These are phyloP conservation scores for Anniella stebbinsi DNA, from an alignment of 2,797 vertebrate genomes.

Conservation along the genomic window DNA sequence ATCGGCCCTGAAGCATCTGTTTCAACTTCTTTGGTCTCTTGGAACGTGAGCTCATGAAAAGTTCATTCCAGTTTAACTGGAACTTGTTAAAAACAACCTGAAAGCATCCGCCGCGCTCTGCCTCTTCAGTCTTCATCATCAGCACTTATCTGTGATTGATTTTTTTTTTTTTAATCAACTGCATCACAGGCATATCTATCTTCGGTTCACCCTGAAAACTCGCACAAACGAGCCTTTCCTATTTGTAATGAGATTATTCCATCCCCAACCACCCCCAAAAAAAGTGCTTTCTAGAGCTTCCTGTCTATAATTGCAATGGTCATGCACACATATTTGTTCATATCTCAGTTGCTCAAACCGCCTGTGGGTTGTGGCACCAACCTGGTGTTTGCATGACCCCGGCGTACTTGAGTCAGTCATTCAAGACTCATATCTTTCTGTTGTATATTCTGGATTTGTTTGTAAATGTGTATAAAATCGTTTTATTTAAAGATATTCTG, in stretches of 20 bases:
- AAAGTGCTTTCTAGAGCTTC: constrained; percentile 65
- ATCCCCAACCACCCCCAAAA: too few relatives aligned
- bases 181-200: constrained; percentile 59
- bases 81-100: constrained; percentile 10
- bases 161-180: constrained; percentile 40
- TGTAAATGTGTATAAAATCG: constrained; percentile 72
- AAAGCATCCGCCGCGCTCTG: background rate
- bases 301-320: constrained; percentile 36
- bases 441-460: constrained; percentile 66
- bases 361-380: constrained; percentile 9
- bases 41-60: accelerated
- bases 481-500: constrained; percentile 72
- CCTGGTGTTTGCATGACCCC: constrained; percentile 10
- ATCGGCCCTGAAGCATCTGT: accelerated
- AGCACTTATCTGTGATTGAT: constrained; percentile 46
- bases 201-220: constrained; percentile 50
- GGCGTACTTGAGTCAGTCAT: accelerated
- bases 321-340: constrained; percentile 38
- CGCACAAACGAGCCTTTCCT: constrained; percentile 67
- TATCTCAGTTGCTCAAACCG: background rate
- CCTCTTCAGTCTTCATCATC: constrained; percentile 26
- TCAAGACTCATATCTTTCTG: constrained; percentile 58
- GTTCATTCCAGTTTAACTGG: constrained; percentile 23
- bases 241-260: constrained; percentile 75
- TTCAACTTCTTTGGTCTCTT: accelerated